Percentiles rank a stretch among this genome's conserved stretches.
These are phyloP conservation scores for Babyrousa celebensis DNA, from an alignment of 2,797 vertebrate species.

Conservation along the genomic window DNA sequence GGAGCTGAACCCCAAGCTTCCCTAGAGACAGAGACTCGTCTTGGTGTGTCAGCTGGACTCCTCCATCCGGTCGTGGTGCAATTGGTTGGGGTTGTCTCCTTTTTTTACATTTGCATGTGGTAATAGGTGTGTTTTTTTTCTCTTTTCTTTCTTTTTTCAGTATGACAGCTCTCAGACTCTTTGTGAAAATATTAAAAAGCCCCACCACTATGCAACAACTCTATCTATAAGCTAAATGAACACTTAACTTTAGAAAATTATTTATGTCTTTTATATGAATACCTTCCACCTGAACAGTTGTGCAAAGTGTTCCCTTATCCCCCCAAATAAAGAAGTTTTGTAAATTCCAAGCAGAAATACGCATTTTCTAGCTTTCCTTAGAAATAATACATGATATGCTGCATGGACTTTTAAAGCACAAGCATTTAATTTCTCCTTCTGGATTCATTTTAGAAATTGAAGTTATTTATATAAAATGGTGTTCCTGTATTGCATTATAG, in stretches of 20 bases:
- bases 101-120: slow-evolving; percentile 66
- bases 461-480: slow-evolving; percentile 49
- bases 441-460: slow-evolving; percentile 69
- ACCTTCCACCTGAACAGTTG: slow-evolving; percentile 49
- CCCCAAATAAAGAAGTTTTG: slow-evolving; percentile 4
- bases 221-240: slow-evolving; percentile 33
- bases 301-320: background rate
- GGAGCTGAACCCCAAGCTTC: slow-evolving; percentile 81
- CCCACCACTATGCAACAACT: slow-evolving; percentile 6
- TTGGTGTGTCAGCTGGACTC: slow-evolving; percentile 84
- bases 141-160: slow-evolving; percentile 74
- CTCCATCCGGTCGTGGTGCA: slow-evolving; percentile 76
- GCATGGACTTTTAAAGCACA: slow-evolving; percentile 47
- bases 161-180: slow-evolving; percentile 27
- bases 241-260: slow-evolving; percentile 60
- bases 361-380: slow-evolving; percentile 60
- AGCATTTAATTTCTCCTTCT: slow-evolving; percentile 69
- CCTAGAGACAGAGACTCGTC: slow-evolving; percentile 77
- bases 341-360: slow-evolving; percentile 65
- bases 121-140: background rate
- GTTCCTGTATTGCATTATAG: slow-evolving; percentile 27
- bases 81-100: slow-evolving; percentile 77
- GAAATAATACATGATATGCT: slow-evolving; percentile 41
- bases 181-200: slow-evolving; percentile 67
- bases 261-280: slow-evolving; percentile 44